These are phyloP conservation scores for Pipa parva DNA, from an alignment of 2,113 vertebrate genomes.

Conservation along the genomic window DNA sequence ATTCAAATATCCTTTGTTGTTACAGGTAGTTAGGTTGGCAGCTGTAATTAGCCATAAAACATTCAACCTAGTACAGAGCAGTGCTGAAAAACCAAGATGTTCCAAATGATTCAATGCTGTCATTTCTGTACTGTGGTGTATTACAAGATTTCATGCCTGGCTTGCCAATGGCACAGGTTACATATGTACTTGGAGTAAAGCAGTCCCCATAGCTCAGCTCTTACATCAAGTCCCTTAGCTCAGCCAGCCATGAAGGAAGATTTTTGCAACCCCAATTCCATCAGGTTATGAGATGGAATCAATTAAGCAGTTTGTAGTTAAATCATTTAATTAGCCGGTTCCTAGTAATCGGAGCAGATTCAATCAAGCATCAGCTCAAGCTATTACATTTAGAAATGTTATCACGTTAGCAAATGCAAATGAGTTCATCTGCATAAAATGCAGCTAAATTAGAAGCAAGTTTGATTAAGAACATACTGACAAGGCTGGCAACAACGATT, in stretches of 20 bases:
- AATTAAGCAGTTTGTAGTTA: constrained; percentile 42
- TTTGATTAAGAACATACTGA: constrained; percentile 34
- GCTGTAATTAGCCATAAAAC: constrained; percentile 2
- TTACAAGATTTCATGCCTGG: constrained; percentile 37
- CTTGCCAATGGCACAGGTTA: constrained; percentile 24
- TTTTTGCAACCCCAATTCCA: constrained; percentile 17
- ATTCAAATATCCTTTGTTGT: neutral
- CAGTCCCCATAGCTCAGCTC: constrained; percentile 12
- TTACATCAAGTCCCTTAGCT: constrained; percentile 24
- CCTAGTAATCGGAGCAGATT: constrained; percentile 39
- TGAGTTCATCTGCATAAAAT: constrained; percentile 33
- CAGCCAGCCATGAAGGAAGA: constrained; percentile 34
- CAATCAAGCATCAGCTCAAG: constrained; percentile 40
- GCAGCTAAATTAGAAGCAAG: constrained; percentile 37
- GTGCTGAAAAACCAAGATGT: constrained; percentile 34
- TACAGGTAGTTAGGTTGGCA: neutral
- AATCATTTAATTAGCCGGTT: constrained; percentile 42
- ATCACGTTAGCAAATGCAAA: constrained; percentile 43
- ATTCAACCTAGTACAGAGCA: constrained; percentile 6
- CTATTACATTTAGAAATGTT: constrained; percentile 40
- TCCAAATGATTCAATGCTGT: constrained; percentile 29
- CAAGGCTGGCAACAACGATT: constrained; percentile 8
- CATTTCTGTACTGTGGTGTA: constrained; percentile 26
- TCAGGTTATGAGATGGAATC: constrained; percentile 34
- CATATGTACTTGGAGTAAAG: constrained; percentile 23